These are phyloP conservation scores for Homarus gammarus DNA, from an alignment of 2,888 invertebrate genomes.

Conservation along the genomic window DNA sequence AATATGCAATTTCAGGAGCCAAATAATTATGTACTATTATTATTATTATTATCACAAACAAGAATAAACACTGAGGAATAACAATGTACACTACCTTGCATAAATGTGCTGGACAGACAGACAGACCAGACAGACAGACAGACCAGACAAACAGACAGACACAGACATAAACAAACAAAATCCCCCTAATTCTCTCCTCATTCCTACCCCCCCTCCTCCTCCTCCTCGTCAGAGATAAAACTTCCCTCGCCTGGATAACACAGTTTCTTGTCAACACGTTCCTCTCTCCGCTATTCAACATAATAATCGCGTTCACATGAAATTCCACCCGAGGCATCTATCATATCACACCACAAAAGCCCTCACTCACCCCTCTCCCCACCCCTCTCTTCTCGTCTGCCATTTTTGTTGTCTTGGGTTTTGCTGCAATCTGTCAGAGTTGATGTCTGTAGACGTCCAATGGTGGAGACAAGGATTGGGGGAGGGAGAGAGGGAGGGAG, in stretches of 20 bases:
- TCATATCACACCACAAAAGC: constrained; percentile 30
- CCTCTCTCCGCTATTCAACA: constrained; percentile 28
- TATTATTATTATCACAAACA: too few species aligned
- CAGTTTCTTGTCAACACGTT: constrained; percentile 22
- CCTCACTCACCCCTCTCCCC: not conserved
- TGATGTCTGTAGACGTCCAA: constrained; percentile 15
- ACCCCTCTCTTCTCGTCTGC: not conserved
- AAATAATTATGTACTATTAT: too few species aligned
- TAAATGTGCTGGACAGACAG: too few species aligned
- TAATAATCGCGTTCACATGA: constrained; percentile 33
- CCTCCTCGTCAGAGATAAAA: not conserved
- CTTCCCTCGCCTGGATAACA: not conserved
- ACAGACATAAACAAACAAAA: too few species aligned
- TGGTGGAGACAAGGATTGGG: not conserved
- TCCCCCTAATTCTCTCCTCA: too few species aligned
- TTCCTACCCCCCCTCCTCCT: not conserved
- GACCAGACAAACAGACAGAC: too few species aligned
- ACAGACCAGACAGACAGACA: not conserved
- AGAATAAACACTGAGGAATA: too few species aligned
- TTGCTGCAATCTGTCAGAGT: constrained; percentile 46
- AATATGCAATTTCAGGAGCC: too few species aligned
- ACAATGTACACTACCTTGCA: too few species aligned
- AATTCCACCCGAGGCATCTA: constrained; percentile 10
- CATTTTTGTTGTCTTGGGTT: constrained; percentile 30
- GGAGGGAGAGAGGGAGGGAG: not conserved